Base-by-base conservation (phyloP, 2,888 invertebrate genomes). In the Melangyna quadrimaculata region DNA sequence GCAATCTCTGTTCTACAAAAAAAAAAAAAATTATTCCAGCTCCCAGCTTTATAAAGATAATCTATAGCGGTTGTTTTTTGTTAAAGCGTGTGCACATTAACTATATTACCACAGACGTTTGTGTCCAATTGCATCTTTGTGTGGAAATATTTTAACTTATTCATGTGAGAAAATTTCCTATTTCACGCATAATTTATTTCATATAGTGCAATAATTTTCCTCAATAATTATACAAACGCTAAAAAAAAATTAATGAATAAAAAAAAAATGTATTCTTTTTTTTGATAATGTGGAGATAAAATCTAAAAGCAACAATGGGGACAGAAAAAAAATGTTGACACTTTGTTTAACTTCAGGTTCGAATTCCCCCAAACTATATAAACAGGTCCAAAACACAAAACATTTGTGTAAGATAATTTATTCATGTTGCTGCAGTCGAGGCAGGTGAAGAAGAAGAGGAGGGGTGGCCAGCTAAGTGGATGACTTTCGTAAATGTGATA, bases 121-220 rank as follows among this genome's bases (percentile, higher is more conserved):
- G 61, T 53, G 59, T 24, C 29, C 37, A 32, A 27, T 65, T 65
- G 45, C 65, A 32, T 29, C 29, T 32, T 65, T 65, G n/a, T n/a
- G n/a, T 65, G 27, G 29, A 65, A 65, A 65, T 40, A 63, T 63
- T 43, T 75, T 70, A 71, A 45, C 27, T 70, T 71, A 80, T 71
- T 63, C 70, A 77, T 77, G 80, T 81, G 77, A 57, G 80, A 81
- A 75, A 71, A 35, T 63, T 22, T 71, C 32, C 17, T 63, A 48
- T 65, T 81, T 75, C 77, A 65, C 45, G 65, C 45, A 71, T 43
- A 75, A 69, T 69, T 59, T 35, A 51, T 73, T 43, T 32, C 22
- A 32, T 12, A 53, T 37, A 61, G 17, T 67, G 43, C 35, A 63
- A 57, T 43, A 29, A 3, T 29, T 45, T 29, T 61, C 37, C 9